phyloP scores from a whole-genome alignment of 2,888 invertebrate species.

The Eristalis pertinax region DNA sequence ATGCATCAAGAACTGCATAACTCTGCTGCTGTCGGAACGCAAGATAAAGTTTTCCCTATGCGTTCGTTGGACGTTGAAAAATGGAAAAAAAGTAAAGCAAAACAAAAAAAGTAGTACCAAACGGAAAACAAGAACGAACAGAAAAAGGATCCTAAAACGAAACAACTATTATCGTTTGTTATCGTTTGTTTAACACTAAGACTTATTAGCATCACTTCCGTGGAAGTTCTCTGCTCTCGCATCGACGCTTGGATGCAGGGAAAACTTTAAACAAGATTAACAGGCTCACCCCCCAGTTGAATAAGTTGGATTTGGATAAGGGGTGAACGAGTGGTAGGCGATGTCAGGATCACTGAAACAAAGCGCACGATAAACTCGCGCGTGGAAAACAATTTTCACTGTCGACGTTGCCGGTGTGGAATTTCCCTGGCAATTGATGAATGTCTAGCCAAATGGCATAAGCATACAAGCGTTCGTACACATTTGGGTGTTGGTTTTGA shows the following conservation, averaged over 20 bases:
- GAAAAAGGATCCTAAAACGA: conserved; percentile 23
- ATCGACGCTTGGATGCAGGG: conserved; percentile 46
- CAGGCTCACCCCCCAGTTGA: conserved; percentile 22
- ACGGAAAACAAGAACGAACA: conserved; percentile 1
- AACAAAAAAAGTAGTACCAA: conserved; percentile 7
- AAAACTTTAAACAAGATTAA: conserved; percentile 65
- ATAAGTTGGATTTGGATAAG: conserved; percentile 7
- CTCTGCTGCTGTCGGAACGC: neutral
- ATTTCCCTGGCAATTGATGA: conserved; percentile 38
- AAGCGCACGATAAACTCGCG: conserved; percentile 9
- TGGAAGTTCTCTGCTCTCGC: conserved; percentile 34
- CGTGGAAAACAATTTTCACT: conserved; percentile 22
- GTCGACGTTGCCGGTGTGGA: conserved; percentile 2
- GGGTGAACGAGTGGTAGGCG: neutral
- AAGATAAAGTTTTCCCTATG: conserved; percentile 34
- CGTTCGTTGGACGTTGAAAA: conserved; percentile 8
- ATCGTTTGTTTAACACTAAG: conserved; percentile 68
- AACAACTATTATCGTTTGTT: conserved; percentile 63
- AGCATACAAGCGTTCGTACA: neutral
- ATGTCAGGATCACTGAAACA: neutral
- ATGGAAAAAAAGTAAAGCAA: neutral
- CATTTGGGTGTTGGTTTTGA: neutral
- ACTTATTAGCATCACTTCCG: conserved; percentile 65
- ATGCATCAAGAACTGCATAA: conserved; percentile 31
- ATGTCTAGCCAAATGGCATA: neutral